These are phyloP conservation scores for Calameuta idolon DNA, from an alignment of 2,888 invertebrate species.

Conservation along the genomic window DNA sequence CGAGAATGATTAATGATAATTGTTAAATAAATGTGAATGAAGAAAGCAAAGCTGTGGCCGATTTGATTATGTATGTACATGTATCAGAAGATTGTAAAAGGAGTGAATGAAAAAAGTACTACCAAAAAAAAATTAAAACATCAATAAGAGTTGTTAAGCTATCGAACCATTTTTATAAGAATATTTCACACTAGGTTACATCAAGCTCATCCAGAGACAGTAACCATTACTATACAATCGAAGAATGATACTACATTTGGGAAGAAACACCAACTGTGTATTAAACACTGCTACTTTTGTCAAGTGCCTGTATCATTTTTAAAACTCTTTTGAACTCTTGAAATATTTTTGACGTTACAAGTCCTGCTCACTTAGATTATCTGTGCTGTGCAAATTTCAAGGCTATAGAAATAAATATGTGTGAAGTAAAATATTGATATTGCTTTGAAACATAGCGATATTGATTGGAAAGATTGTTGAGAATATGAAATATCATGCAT, in stretches of 20 bases:
- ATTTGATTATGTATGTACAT: not conserved
- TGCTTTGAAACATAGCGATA: not conserved
- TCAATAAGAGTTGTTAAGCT: not conserved
- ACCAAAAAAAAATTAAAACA: not conserved
- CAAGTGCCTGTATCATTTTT: not conserved
- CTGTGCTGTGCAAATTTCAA: not conserved
- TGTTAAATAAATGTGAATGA: not conserved
- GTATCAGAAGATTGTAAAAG: not conserved
- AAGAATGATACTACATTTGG: conserved; percentile 13
- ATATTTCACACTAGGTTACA: conserved; percentile 9
- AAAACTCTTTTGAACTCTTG: not conserved
- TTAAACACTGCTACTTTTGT: conserved; percentile 50
- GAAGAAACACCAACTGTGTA: conserved; percentile 33
- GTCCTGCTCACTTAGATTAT: not conserved
- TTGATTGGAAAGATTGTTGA: not conserved
- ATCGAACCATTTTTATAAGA: not conserved
- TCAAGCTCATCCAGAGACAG: conserved; percentile 1
- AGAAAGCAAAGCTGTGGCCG: not conserved
- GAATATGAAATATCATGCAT: not conserved
- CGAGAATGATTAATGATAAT: not conserved
- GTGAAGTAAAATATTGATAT: not conserved
- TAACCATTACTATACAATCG: conserved; percentile 10
- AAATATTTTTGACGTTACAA: not conserved
- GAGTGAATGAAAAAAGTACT: not conserved
- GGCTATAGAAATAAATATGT: not conserved